Evolutionary conservation across 2,113 vertebrate genomes (phyloP), one percentile per base, ranked within the genome.

Genomic region (Ptyas mucosa): DNA sequence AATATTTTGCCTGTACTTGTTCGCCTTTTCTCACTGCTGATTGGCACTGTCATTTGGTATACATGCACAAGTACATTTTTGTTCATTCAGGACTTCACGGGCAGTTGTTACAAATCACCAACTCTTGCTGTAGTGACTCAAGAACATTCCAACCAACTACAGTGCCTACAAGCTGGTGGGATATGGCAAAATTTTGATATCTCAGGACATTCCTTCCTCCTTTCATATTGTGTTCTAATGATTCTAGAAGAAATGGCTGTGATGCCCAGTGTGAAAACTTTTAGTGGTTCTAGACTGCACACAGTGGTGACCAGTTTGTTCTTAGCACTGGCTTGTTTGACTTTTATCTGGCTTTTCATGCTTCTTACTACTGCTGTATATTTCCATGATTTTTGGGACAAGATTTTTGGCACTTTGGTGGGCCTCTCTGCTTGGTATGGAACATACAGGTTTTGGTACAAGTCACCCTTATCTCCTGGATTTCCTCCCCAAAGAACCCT

Each of bases 121-220:
- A 1, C 89, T 1, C 11, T 93, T 93, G 46, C 95, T 0, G 93
- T 94, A 0, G 0, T 97, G 46, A 94, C 1, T 1, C 51, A 34
- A 20, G 96, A 97, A 0, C 97, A 97, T 15, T 5, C 15, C 2
- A 97, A 93, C 90, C 99, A 98, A 95, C 93, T 91, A 1, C 96
- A 96, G n/a, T 99, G 99, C 97, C 98, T 94, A 58, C 92, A 49
- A 29, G 97, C 97, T 18, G 97, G 98, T 0, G 98, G 98, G 29
- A 96, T 97, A 51, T 99, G 99, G 99, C 14, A 96, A 0, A 98
- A 99, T 89, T 98, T 98, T 1, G 99, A 99, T 97, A 99, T 99
- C 96, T 99, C 99, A 0, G 99, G 99, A 20, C 99, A 99, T 97
- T 99, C 98, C 89, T 99, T 99, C 93, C 98, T 99, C 92, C 98